Conservation (phyloP, 2,888 invertebrate species). For the Saturnia pavonia region DNA sequence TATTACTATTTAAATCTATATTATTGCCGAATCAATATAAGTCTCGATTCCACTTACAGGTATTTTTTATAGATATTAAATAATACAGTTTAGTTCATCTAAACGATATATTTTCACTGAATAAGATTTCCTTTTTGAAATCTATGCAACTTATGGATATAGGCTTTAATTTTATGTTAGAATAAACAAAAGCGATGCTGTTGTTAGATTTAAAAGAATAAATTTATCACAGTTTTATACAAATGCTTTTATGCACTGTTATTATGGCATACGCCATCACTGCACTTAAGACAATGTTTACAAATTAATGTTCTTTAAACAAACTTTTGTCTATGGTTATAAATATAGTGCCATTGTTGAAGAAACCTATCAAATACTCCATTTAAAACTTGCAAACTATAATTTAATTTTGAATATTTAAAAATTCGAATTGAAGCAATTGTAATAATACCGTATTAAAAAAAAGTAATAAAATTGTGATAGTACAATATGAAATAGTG, state of each 20-base stretch:
- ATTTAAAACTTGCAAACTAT: no score
- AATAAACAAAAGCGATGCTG: slow-evolving; percentile 26
- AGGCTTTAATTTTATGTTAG: slow-evolving; percentile 31
- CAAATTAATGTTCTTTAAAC: not conserved
- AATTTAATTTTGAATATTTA: not conserved
- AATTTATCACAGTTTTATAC: slow-evolving; percentile 29
- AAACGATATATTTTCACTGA: not conserved
- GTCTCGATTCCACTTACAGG: not conserved
- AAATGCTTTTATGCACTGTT: slow-evolving; percentile 9
- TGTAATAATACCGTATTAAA: not conserved
- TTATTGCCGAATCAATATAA: no score
- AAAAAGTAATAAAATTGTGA: slow-evolving; percentile 19
- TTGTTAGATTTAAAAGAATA: slow-evolving; percentile 38
- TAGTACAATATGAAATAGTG: slow-evolving; percentile 29
- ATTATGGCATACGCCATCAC: not conserved
- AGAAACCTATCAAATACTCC: not conserved
- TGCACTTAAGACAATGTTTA: not conserved
- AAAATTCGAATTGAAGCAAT: not conserved
- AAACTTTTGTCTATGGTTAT: not conserved
- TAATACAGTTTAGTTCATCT: not conserved
- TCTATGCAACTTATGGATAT: slow-evolving; percentile 31
- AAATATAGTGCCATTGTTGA: not conserved
- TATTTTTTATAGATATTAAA: not conserved
- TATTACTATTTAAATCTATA: no score
- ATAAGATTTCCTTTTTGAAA: slow-evolving; percentile 19